Evolutionary conservation across 2,888 invertebrate species (phyloP).

Genomic region (Sepiola atlantica): DNA sequence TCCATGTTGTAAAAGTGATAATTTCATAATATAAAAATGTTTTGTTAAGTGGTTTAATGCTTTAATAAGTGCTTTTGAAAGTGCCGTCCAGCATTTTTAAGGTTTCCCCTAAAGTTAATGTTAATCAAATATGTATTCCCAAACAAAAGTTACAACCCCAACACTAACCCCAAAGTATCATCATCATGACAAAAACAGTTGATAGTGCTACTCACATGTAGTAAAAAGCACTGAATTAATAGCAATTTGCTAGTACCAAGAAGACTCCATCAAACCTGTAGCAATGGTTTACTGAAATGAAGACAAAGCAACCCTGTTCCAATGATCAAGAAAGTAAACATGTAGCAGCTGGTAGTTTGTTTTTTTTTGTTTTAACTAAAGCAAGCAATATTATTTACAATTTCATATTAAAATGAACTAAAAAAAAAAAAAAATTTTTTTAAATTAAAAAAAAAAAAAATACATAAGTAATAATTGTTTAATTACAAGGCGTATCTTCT

Average conservation of each 20-base stretch:
- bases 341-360: conserved; percentile 36
- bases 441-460: too few species aligned
- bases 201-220: conserved; percentile 47
- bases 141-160: conserved; percentile 36
- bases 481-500: background rate
- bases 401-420: background rate
- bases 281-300: conserved; percentile 47
- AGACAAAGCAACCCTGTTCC: conserved; percentile 47
- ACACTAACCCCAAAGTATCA: conserved; percentile 45
- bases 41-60: too few species aligned
- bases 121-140: background rate
- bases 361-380: background rate
- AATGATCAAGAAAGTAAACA: conserved; percentile 47
- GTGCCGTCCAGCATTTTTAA: too few species aligned
- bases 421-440: too few species aligned
- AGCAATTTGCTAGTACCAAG: conserved; percentile 47
- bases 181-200: conserved; percentile 46
- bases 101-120: too few species aligned
- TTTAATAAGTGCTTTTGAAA: too few species aligned
- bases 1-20: too few species aligned
- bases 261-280: conserved; percentile 47
- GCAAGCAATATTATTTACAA: background rate
- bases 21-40: too few species aligned
- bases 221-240: conserved; percentile 46
- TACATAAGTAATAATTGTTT: background rate